These are phyloP conservation scores for Balearica regulorum DNA, from an alignment of 2,797 vertebrate species.

Conservation along the genomic window DNA sequence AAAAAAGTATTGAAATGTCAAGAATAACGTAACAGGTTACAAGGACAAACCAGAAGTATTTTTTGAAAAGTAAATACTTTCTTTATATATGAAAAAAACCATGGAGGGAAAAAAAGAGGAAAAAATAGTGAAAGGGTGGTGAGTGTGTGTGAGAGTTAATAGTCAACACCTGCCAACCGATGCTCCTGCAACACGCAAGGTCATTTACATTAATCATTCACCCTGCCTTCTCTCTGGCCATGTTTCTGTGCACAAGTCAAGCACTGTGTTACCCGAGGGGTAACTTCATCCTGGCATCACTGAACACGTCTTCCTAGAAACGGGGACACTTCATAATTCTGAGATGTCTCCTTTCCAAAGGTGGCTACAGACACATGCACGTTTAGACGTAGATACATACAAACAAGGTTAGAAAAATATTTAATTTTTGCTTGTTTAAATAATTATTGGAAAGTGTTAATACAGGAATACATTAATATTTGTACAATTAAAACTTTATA, in stretches of 20 bases:
- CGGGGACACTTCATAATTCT: background rate
- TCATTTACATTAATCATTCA: conserved; percentile 48
- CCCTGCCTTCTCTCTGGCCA: background rate
- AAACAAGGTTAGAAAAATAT: conserved; percentile 80
- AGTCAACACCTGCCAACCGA: background rate
- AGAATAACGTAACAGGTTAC: background rate
- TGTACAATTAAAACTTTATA: conserved; percentile 72
- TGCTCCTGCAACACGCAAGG: background rate
- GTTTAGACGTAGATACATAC: conserved; percentile 70
- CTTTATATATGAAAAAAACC: background rate
- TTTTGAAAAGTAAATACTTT: background rate
- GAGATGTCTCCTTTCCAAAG: conserved; percentile 40
- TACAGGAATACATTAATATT: conserved; percentile 74
- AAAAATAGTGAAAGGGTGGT: background rate
- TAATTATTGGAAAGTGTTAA: conserved; percentile 76
- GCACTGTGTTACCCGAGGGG: background rate
- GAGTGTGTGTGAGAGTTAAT: background rate
- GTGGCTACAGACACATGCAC: conserved; percentile 47
- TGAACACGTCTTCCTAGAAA: background rate
- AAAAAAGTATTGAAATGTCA: background rate
- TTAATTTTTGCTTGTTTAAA: conserved; percentile 78
- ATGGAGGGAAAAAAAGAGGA: background rate
- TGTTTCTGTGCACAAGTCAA: background rate
- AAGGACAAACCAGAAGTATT: background rate
- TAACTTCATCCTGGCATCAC: conserved; percentile 25